Evolutionary conservation across 2,113 vertebrate genomes (phyloP).

Genomic region (human (Homo sapiens)): GRCh38 chr13:66409501-66410000

Average conservation of each 20-base stretch:
- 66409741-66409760: slow-evolving; percentile 12
- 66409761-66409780: not conserved
- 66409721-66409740: not conserved
- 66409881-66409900: slow-evolving; percentile 26
- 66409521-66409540: not conserved
- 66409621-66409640: not conserved
- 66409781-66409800: not conserved
- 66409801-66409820: not conserved
- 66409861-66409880: slow-evolving; percentile 14
- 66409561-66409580: not conserved
- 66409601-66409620: not conserved
- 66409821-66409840: not conserved
- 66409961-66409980: slow-evolving; percentile 52
- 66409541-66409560: not conserved
- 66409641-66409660: not conserved
- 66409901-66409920: slow-evolving; percentile 57
- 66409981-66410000: slow-evolving; percentile 52
- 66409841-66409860: not conserved
- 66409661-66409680: not conserved
- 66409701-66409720: not conserved
- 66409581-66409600: not conserved
- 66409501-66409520: not conserved
- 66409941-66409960: slow-evolving; percentile 57
- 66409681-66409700: not conserved
- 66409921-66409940: slow-evolving; percentile 64